Conservation (phyloP, 1,140 invertebrate genomes). For the Marisa cornuarietis region DNA sequence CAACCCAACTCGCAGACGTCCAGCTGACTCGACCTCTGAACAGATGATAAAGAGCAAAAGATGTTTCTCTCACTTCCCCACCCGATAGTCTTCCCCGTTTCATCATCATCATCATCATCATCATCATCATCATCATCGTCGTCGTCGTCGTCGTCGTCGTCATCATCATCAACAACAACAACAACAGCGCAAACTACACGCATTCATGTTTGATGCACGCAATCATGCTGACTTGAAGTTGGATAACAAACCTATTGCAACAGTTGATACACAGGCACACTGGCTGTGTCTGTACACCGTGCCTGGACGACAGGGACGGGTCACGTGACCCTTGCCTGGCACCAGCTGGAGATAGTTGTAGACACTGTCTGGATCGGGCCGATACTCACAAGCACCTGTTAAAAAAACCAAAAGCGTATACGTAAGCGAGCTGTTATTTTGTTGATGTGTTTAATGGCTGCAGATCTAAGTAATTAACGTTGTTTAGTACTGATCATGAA, state of each 20-base stretch:
- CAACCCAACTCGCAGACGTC: too few species aligned
- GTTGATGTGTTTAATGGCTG: too few species aligned
- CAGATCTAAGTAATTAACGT: background rate
- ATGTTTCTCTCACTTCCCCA: too few species aligned
- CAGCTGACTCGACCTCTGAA: too few species aligned
- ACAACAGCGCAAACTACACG: too few species aligned
- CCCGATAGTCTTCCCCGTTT: too few species aligned
- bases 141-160: too few species aligned
- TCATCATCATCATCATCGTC: background rate
- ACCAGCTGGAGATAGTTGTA: conserved; percentile 40
- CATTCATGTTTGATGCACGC: background rate
- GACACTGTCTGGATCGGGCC: conserved; percentile 30
- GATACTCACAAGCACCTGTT: conserved; percentile 36
- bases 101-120: background rate
- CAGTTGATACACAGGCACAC: conserved; percentile 36
- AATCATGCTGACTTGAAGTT: background rate
- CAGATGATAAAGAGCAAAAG: too few species aligned
- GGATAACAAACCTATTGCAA: conserved; percentile 1
- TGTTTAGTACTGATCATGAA: background rate
- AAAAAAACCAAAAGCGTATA: background rate
- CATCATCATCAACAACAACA: background rate
- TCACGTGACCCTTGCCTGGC: conserved; percentile 39
- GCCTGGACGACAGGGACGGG: conserved; percentile 41
- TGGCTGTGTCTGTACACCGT: conserved; percentile 36
- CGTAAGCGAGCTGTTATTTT: background rate